These are phyloP conservation scores for Volucella zonaria DNA, from an alignment of 2,888 invertebrate species.

Conservation along the genomic window DNA sequence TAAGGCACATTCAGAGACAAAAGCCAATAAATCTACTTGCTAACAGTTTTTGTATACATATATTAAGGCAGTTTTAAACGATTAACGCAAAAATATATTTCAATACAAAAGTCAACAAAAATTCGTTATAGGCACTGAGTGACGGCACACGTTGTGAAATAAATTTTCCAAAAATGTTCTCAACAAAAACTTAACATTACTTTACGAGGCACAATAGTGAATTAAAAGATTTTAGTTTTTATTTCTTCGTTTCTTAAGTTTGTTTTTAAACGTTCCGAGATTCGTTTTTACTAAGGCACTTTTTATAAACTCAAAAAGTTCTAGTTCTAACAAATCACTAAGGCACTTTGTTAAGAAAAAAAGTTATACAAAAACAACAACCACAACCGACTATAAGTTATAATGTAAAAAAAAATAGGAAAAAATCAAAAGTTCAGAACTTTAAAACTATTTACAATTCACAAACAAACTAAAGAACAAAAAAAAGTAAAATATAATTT, in stretches of 20 bases:
- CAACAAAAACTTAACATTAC: slow-evolving; percentile 64
- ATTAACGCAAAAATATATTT: slow-evolving; percentile 55
- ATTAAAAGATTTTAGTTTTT: slow-evolving; percentile 48
- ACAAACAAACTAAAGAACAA: slow-evolving; percentile 4
- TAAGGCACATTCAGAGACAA: slow-evolving; percentile 67
- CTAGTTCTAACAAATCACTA: slow-evolving; percentile 55
- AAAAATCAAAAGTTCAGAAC: slow-evolving; percentile 25
- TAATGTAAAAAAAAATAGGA: slow-evolving; percentile 19
- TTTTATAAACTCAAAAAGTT: slow-evolving; percentile 60
- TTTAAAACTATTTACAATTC: slow-evolving; percentile 65
- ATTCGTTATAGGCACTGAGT: slow-evolving; percentile 63
- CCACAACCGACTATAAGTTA: slow-evolving; percentile 50
- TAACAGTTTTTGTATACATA: slow-evolving; percentile 62
- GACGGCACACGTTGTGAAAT: slow-evolving; percentile 51
- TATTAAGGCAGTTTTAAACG: slow-evolving; percentile 42
- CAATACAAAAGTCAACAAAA: slow-evolving; percentile 59
- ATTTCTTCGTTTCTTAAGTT: slow-evolving; percentile 5
- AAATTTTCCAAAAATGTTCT: slow-evolving; percentile 31
- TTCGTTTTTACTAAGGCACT: slow-evolving; percentile 69
- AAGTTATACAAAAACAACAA: slow-evolving; percentile 17
- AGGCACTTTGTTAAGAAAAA: slow-evolving; percentile 57
- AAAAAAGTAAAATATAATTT: slow-evolving; percentile 24
- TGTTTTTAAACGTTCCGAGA: slow-evolving; percentile 63
- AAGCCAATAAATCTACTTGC: slow-evolving; percentile 36
- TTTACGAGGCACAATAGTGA: slow-evolving; percentile 70